Percentiles rank a stretch among this genome's conserved stretches.
These are phyloP conservation scores for Parapsyche elsis DNA, from an alignment of 1,140 invertebrate genomes.

Conservation along the genomic window DNA sequence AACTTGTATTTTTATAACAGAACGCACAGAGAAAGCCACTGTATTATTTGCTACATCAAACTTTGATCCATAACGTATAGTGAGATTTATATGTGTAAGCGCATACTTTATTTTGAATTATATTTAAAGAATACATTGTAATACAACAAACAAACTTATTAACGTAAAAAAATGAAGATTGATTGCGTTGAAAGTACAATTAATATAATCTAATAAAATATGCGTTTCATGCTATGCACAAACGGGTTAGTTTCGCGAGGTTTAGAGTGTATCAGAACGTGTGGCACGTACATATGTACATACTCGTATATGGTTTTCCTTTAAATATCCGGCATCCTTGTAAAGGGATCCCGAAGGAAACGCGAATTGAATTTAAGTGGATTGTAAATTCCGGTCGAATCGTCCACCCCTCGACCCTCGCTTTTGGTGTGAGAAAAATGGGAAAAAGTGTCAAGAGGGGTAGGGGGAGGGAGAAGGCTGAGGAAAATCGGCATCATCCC, in stretches of 20 bases:
- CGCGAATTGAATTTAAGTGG: constrained; percentile 52
- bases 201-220: no score
- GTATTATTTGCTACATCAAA: no score
- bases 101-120: no score
- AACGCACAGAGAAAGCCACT: no score
- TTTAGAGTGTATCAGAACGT: not conserved
- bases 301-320: constrained; percentile 21
- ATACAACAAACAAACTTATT: not conserved
- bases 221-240: no score
- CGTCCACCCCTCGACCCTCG: constrained; percentile 15
- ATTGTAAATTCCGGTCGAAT: constrained; percentile 51
- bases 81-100: no score
- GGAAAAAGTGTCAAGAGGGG: constrained; percentile 50
- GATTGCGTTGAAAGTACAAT: not conserved
- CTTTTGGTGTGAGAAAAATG: constrained; percentile 51
- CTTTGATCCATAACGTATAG: no score
- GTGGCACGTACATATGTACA: not conserved
- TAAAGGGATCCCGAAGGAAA: constrained; percentile 35
- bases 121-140: no score
- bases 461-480: constrained; percentile 1
- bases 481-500: constrained; percentile 18
- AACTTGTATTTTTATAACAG: no score
- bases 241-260: not conserved
- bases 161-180: not conserved
- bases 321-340: constrained; percentile 5